These are phyloP conservation scores for Drosophila niveifrons DNA, from an alignment of 2,888 invertebrate species.

Conservation along the genomic window DNA sequence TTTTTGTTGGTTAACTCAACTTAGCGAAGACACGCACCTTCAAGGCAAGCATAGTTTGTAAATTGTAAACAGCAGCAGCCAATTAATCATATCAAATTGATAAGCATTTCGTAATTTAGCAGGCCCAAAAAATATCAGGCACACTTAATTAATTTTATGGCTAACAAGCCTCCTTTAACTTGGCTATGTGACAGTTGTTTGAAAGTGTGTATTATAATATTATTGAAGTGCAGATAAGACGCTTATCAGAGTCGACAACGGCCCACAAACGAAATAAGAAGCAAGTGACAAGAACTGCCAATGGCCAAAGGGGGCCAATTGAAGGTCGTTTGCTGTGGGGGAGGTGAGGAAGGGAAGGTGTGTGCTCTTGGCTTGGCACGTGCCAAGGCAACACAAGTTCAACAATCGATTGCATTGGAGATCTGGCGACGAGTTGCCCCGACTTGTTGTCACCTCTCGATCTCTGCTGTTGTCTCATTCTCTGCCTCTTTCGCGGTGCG, in stretches of 20 bases:
- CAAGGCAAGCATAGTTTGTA: not conserved
- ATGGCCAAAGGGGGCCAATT: conserved; percentile 4
- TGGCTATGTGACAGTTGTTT: not conserved
- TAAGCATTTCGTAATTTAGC: not conserved
- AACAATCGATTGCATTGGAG: conserved; percentile 15
- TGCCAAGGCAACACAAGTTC: conserved; percentile 32
- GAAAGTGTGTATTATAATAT: conserved; percentile 15
- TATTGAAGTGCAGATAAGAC: conserved; percentile 45
- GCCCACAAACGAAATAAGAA: conserved; percentile 1
- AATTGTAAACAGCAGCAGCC: not conserved
- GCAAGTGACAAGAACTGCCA: not conserved
- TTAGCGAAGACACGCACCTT: conserved; percentile 20
- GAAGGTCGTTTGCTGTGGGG: conserved; percentile 37
- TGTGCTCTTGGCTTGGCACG: conserved; percentile 19
- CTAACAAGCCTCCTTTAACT: not conserved
- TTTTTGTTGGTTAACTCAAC: not conserved
- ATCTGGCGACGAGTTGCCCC: conserved; percentile 1
- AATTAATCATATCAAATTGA: conserved; percentile 2
- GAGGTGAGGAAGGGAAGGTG: not conserved
- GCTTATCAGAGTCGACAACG: conserved; percentile 36
- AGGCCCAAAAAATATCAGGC: not conserved
- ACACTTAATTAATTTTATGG: not conserved
- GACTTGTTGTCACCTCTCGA: conserved; percentile 3
- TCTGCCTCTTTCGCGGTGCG: conserved; percentile 37
- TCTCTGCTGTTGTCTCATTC: not conserved